These are phyloP conservation scores for Hyalella azteca DNA, from an alignment of 2,888 invertebrate genomes.

Conservation along the genomic window DNA sequence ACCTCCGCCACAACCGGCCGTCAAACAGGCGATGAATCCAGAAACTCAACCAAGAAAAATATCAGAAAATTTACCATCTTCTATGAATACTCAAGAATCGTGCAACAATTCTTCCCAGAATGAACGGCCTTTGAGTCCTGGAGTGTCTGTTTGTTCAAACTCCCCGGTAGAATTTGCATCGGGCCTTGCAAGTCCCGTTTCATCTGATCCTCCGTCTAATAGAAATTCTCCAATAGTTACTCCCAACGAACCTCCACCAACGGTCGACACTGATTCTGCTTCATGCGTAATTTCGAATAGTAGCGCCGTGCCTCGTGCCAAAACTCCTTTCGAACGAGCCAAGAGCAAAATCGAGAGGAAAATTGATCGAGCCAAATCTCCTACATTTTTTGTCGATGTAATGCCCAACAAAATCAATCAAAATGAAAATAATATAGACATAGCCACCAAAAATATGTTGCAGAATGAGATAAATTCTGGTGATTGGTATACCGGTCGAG, in stretches of 20 bases:
- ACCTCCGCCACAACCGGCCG: background rate
- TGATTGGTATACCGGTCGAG: background rate
- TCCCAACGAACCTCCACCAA: background rate
- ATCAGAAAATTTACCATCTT: too few species aligned
- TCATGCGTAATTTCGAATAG: background rate
- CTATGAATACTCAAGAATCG: too few species aligned
- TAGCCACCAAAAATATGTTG: slow-evolving; percentile 10
- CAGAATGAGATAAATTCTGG: slow-evolving; percentile 13
- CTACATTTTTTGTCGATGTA: slow-evolving; percentile 8
- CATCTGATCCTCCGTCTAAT: background rate
- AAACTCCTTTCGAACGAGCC: slow-evolving; percentile 50
- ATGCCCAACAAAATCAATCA: background rate
- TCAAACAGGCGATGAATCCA: background rate
- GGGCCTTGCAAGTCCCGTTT: background rate
- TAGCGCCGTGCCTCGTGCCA: slow-evolving; percentile 27
- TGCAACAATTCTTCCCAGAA: too few species aligned
- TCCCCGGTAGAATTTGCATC: background rate
- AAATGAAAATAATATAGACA: background rate
- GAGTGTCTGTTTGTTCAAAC: too few species aligned
- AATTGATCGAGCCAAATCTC: slow-evolving; percentile 49
- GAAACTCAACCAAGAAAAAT: background rate
- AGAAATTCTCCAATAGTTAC: slow-evolving; percentile 11
- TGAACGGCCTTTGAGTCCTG: too few species aligned
- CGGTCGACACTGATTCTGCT: background rate
- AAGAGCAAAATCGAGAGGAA: slow-evolving; percentile 47